Percentiles rank a stretch among this genome's conserved stretches.
Conservation (phyloP, 2,797 vertebrate species). For the Eremophila alpestris region DNA sequence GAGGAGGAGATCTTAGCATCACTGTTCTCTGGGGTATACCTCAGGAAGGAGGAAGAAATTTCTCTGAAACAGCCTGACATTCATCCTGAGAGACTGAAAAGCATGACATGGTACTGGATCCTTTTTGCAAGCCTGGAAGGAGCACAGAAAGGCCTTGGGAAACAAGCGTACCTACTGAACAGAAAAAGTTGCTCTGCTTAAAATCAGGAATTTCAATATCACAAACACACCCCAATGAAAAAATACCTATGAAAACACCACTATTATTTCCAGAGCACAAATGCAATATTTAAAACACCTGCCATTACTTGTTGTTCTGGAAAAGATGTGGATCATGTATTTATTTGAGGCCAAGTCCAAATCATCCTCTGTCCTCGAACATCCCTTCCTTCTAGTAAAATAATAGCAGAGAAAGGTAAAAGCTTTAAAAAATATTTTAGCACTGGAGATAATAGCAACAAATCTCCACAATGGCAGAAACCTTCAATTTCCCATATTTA, state of each 20-base stretch:
- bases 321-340: background rate
- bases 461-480: background rate
- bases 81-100: background rate
- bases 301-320: background rate
- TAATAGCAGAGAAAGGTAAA: background rate
- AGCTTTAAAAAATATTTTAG: background rate
- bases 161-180: background rate
- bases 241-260: fast-evolving
- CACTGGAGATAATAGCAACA: background rate
- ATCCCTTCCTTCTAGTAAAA: background rate
- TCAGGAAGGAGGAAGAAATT: background rate
- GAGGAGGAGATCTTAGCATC: background rate
- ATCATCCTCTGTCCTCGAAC: background rate
- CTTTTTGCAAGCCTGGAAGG: background rate
- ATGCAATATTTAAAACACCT: background rate
- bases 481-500: background rate
- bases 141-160: background rate
- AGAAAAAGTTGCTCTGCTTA: background rate
- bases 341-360: background rate
- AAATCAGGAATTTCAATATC: background rate
- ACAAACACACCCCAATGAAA: fast-evolving
- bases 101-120: fast-evolving
- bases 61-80: background rate
- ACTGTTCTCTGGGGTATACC: background rate
- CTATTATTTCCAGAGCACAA: background rate